These are phyloP conservation scores for Cotesia chilonis DNA, from an alignment of 1,140 invertebrate species.

Conservation along the genomic window DNA sequence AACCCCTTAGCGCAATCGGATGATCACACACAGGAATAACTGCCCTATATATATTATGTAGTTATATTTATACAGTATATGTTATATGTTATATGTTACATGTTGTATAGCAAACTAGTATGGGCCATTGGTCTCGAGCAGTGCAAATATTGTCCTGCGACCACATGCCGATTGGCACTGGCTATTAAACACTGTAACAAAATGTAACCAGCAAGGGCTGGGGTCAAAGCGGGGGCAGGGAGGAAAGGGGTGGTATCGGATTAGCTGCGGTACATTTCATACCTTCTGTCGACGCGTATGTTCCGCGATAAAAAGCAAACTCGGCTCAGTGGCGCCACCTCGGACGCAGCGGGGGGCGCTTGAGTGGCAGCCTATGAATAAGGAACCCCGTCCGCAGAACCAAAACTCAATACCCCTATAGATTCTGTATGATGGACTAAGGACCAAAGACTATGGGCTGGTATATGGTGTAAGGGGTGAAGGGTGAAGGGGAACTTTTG, in stretches of 20 bases:
- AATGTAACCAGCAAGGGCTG: neutral
- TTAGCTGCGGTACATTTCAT: slow-evolving; percentile 64
- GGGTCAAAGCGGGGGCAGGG: neutral
- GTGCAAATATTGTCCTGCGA: slow-evolving; percentile 16
- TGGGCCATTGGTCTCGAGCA: neutral
- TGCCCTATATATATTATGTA: neutral
- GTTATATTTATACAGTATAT: too few species aligned
- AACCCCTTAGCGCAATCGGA: slow-evolving; percentile 17
- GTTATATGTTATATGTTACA: too few species aligned
- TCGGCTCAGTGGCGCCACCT: slow-evolving; percentile 22
- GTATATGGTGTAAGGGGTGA: too few species aligned
- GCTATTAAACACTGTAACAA: neutral
- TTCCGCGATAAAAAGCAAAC: slow-evolving; percentile 38
- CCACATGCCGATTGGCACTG: slow-evolving; percentile 17
- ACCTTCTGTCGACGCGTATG: slow-evolving; percentile 63
- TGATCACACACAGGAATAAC: slow-evolving; percentile 21
- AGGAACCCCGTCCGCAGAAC: neutral
- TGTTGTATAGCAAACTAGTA: too few species aligned
- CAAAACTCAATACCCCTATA: neutral
- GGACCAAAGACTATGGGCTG: too few species aligned
- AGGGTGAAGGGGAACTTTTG: neutral
- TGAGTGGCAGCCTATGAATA: neutral
- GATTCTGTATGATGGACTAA: too few species aligned
- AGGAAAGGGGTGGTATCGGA: slow-evolving; percentile 38
- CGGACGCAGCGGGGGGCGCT: slow-evolving; percentile 6